Evolutionary conservation across 2,888 invertebrate genomes (phyloP).

Genomic region (Campopleginae sp.): DNA sequence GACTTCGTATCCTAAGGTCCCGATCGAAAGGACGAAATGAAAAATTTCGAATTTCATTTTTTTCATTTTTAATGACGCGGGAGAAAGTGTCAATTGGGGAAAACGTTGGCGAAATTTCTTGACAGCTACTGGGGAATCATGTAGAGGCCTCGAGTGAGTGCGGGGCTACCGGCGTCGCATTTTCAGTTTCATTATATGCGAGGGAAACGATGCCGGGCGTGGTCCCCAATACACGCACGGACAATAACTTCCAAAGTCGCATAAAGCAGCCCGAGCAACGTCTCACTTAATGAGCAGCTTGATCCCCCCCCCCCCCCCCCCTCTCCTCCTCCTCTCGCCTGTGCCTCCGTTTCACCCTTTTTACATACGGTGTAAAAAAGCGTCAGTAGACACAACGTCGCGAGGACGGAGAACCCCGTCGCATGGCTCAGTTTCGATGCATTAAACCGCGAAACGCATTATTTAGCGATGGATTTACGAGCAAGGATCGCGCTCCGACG

Average conservation of each 20-base stretch:
- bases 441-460: slow-evolving; percentile 72
- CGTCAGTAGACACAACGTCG: slow-evolving; percentile 31
- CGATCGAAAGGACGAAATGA: not conserved
- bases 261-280: slow-evolving; percentile 77
- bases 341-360: slow-evolving; percentile 3
- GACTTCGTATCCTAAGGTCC: not conserved
- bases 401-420: slow-evolving; percentile 26
- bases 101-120: not conserved
- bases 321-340: not conserved
- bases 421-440: slow-evolving; percentile 9
- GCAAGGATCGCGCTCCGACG: slow-evolving; percentile 75
- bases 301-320: slow-evolving; percentile 72
- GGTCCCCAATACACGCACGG: slow-evolving; percentile 76
- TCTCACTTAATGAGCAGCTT: slow-evolving; percentile 79
- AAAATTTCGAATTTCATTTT: not conserved
- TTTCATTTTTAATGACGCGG: not conserved
- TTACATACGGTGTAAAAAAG: slow-evolving; percentile 1
- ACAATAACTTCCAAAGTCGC: slow-evolving; percentile 79
- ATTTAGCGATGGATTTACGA: slow-evolving; percentile 78
- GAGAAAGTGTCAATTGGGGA: not conserved
- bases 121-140: slow-evolving; percentile 5
- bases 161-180: slow-evolving; percentile 67
- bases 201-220: slow-evolving; percentile 73
- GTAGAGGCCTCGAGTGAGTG: not conserved
- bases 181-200: slow-evolving; percentile 75